phyloP scores from a whole-genome alignment of 2,113 vertebrate genomes.

The Periophthalmodon schlosseri region DNA sequence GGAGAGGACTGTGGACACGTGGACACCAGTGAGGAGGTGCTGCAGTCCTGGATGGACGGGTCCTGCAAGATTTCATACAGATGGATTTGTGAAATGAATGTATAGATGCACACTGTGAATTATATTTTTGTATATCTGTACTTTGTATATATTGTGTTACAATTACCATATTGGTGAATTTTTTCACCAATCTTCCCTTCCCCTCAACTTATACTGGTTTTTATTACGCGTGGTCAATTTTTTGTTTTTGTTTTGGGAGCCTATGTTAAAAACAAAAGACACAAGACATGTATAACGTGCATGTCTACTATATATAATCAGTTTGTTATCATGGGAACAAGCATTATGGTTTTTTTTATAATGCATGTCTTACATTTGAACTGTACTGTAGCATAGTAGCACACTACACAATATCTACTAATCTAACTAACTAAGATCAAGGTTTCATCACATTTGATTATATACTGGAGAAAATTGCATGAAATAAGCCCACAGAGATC shows the following conservation, averaged over 20 bases:
- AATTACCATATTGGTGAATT: background rate
- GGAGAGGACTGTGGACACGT: constrained; percentile 59
- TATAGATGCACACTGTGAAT: constrained; percentile 21
- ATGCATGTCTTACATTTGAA: no score
- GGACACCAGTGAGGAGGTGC: constrained; percentile 13
- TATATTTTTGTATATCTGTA: background rate
- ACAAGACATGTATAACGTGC: no score
- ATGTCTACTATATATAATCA: no score
- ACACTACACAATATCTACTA: no score
- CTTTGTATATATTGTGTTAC: background rate
- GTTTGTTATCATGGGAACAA: no score
- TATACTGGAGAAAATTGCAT: background rate
- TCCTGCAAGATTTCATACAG: constrained; percentile 37
- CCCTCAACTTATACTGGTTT: no score
- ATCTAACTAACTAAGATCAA: background rate
- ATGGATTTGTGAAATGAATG: constrained; percentile 54
- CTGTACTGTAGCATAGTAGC: no score
- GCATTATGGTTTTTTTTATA: no score
- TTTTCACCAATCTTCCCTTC: background rate
- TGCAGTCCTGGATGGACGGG: constrained; percentile 53
- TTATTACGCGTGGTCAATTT: no score
- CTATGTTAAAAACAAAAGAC: no score
- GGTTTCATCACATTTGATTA: background rate
- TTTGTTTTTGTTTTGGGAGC: no score
- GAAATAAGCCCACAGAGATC: background rate